Percentiles rank a stretch among this genome's conserved stretches.
Conservation (phyloP, 2,113 vertebrate species). For the Cichladusa arquata region DNA sequence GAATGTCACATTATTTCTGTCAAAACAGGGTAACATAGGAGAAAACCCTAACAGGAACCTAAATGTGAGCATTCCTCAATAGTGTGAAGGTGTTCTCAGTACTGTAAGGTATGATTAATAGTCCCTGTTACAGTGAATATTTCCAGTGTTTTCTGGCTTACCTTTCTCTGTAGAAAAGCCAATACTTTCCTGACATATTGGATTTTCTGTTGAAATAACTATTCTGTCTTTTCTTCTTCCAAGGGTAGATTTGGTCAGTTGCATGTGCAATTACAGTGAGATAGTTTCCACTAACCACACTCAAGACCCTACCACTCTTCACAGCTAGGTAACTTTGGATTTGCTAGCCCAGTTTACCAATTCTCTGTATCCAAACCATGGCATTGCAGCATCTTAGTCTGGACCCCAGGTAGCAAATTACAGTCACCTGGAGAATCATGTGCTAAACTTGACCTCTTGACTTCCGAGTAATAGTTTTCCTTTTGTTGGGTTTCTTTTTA, state of each 20-base stretch:
- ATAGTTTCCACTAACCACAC: not conserved
- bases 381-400: not conserved
- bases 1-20: not conserved
- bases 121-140: not conserved
- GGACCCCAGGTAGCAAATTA: not conserved
- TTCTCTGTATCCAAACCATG: not conserved
- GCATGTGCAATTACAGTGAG: not conserved
- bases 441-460: not conserved
- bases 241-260: not conserved
- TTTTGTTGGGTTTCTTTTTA: not conserved
- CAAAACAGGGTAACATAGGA: not conserved
- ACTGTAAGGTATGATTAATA: not conserved
- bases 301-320: not conserved
- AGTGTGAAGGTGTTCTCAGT: not conserved
- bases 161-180: not conserved
- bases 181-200: not conserved
- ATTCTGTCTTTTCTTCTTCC: not conserved
- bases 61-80: not conserved
- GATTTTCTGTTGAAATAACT: not conserved
- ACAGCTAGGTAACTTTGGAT: not conserved
- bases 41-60: not conserved
- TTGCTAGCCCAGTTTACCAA: not conserved
- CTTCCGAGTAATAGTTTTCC: not conserved
- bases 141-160: not conserved
- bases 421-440: not conserved